A percentile compares a stretch with the other conserved stretches of the same genome.
These are phyloP conservation scores for Orthonyx spaldingii DNA, from an alignment of 2,113 vertebrate species.

Conservation along the genomic window DNA sequence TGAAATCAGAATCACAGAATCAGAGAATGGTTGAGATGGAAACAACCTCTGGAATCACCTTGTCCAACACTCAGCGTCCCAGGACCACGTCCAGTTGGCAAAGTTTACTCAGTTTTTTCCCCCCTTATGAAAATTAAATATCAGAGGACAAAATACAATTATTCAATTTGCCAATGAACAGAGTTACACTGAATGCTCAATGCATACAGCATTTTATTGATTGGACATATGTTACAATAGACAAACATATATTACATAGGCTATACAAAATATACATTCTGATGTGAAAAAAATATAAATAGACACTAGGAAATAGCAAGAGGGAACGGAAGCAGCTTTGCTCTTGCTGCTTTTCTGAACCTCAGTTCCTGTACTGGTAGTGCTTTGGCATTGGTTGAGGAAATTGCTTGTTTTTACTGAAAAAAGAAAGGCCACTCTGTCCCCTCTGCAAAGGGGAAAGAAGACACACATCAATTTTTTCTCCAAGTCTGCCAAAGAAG, in stretches of 20 bases:
- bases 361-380: not conserved
- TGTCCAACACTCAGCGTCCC: not conserved
- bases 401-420: not conserved
- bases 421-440: not conserved
- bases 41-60: not conserved
- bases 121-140: not conserved
- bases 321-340: conserved; percentile 12
- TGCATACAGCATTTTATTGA: conserved; percentile 69
- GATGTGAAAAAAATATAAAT: conserved; percentile 72
- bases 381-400: conserved; percentile 2
- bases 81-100: not conserved
- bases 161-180: not conserved
- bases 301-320: conserved; percentile 54
- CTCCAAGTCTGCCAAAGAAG: not conserved
- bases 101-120: not conserved
- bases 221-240: conserved; percentile 63
- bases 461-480: not conserved
- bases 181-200: not conserved
- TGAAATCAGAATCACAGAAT: not conserved
- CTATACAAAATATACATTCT: conserved; percentile 81
- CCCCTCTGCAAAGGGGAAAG: not conserved
- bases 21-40: not conserved
- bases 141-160: not conserved
- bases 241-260: conserved; percentile 71
- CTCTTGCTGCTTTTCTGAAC: not conserved